Percentiles rank a stretch among this genome's conserved stretches.
Evolutionary conservation across 2,888 invertebrate species (phyloP).

Genomic region (Ypsolopha scabrella): DNA sequence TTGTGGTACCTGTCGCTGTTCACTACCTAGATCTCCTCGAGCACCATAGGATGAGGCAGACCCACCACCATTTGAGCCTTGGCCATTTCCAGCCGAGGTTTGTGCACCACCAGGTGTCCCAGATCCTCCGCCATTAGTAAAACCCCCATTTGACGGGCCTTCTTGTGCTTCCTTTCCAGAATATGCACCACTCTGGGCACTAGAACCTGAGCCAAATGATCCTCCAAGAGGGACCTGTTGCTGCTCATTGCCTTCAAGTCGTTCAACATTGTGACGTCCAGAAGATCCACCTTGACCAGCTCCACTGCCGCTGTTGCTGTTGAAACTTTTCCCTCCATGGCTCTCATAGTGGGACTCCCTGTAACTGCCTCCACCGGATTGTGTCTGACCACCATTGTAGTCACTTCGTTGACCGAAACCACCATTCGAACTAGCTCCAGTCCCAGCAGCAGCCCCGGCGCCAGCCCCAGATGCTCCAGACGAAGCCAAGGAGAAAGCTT

Average conservation of each 20-base stretch:
- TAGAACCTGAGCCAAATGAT: not conserved
- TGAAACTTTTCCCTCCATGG: too few relatives aligned
- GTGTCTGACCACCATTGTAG: too few relatives aligned
- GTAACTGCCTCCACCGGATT: too few relatives aligned
- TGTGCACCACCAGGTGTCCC: not conserved
- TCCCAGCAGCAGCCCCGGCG: constrained; percentile 21
- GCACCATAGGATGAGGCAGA: not conserved
- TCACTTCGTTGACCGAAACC: too few relatives aligned
- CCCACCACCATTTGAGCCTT: not conserved
- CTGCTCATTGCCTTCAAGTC: not conserved
- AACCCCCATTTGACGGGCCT: too few relatives aligned
- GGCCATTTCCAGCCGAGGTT: constrained; percentile 3
- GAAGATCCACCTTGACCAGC: too few relatives aligned
- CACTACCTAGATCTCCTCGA: constrained; percentile 5
- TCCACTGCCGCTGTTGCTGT: too few relatives aligned
- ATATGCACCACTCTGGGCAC: not conserved
- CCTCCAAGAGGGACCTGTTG: not conserved
- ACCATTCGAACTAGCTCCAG: too few relatives aligned
- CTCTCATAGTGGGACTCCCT: too few relatives aligned
- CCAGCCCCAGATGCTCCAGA: constrained; percentile 17
- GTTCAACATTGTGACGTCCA: too few relatives aligned
- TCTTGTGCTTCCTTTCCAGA: too few relatives aligned
- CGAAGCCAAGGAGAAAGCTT: constrained; percentile 30
- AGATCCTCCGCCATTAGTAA: too few relatives aligned
- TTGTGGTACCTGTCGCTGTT: constrained; percentile 8